Base-by-base conservation (phyloP, 2,888 invertebrate species). In the Macrostomum cliftonense region DNA sequence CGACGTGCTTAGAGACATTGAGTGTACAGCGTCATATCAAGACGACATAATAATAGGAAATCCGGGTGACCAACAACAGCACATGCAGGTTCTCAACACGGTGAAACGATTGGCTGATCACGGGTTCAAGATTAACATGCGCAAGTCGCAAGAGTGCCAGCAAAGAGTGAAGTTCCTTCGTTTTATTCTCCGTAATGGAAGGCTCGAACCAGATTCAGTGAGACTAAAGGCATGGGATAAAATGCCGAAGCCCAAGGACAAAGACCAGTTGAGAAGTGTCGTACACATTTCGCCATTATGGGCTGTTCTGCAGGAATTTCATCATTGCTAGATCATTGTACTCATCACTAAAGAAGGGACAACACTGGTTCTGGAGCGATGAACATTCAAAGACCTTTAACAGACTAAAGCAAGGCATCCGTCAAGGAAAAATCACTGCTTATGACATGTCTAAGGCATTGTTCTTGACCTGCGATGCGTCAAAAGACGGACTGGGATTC, bases 1-100 rank as follows among this genome's bases (percentile, higher is more conserved):
- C 14, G 16, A 46, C 4, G 36, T 48, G 47, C 28, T 48, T 9
- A 48, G 37, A 49, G 46, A 48, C 49, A 46, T 48, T 12, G 47
- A 28, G 7, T 49, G 16, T 36, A 48, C 49, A 5, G 47, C 47
- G 19, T 50, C 20, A 9, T 48, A 48, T 21, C 48, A 48, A 48
- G 50, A 48, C 19, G 48, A 48, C 38, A 28, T 28, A 28, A 28
- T 28, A 28, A 28, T 28, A 4, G 28, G 28, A 28, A 28, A 4
- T 36, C 37, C 47, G 2, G 14, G 19, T 9, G 38, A 28, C 19
- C 36, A 46, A 14, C 46, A n/a, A 49, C 14, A 50, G 12, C 48
- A 46, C 20, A 48, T 46, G 5, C 14, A 7, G 49, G 19, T 14
- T 37, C 49, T 20, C 46, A 43, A 45, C 21, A 47, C 4, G 49